phyloP scores from a whole-genome alignment of 2,113 vertebrate genomes.

The Glaucomys volans region DNA sequence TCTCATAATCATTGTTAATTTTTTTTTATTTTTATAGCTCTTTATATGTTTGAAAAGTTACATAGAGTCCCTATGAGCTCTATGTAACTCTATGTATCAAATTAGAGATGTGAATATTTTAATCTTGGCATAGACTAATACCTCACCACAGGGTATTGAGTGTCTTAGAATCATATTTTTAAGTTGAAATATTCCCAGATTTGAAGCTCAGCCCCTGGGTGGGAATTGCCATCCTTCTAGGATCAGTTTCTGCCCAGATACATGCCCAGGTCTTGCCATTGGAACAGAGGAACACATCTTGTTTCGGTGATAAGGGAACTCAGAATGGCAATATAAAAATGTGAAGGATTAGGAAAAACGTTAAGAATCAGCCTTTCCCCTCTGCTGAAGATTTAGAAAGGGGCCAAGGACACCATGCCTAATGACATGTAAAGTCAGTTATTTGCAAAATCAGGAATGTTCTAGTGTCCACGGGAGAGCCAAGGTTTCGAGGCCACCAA shows the following conservation, averaged over 20 bases:
- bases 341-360: neutral
- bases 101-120: neutral
- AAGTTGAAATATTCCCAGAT: neutral
- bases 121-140: neutral
- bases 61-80: neutral
- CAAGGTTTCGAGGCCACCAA: too few relatives aligned
- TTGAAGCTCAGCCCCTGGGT: neutral
- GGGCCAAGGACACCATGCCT: too few relatives aligned
- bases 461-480: too few relatives aligned
- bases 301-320: neutral
- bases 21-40: neutral
- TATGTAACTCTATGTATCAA: too few relatives aligned
- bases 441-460: too few relatives aligned
- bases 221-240: neutral
- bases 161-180: neutral
- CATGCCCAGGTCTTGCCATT: fast-evolving
- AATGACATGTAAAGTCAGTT: too few relatives aligned
- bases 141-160: neutral
- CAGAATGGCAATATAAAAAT: too few relatives aligned
- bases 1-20: neutral
- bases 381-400: too few relatives aligned
- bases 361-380: too few relatives aligned
- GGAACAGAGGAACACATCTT: neutral
- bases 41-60: neutral
- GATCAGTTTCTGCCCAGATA: neutral